Evolutionary conservation across 2,113 vertebrate species (phyloP).

Genomic region (Alces alces): DNA sequence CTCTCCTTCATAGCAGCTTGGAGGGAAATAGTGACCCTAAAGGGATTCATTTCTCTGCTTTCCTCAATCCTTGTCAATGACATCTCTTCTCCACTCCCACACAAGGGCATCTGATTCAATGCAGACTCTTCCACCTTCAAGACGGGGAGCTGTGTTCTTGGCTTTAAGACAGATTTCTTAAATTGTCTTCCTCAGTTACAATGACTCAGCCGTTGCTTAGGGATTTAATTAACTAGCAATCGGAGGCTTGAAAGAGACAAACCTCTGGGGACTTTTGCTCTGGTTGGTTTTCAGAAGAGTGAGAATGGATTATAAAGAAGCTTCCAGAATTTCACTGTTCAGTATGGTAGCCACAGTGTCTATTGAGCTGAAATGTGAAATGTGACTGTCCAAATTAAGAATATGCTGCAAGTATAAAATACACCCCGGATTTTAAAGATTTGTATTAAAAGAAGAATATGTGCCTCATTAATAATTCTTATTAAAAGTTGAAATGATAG

Average conservation of each 20-base stretch:
- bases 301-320: background rate
- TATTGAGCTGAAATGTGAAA: background rate
- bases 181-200: constrained; percentile 35
- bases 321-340: background rate
- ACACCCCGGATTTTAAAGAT: background rate
- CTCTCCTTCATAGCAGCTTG: background rate
- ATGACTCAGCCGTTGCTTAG: constrained; percentile 64
- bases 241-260: constrained; percentile 26
- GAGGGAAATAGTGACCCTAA: background rate
- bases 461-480: background rate
- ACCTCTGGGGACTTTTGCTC: background rate
- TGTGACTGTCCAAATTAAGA: background rate
- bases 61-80: background rate
- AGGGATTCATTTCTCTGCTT: background rate
- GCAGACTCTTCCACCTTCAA: background rate
- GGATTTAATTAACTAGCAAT: constrained; percentile 56
- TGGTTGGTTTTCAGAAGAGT: background rate
- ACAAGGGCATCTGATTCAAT: background rate
- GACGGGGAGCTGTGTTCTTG: constrained; percentile 35
- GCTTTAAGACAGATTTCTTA: constrained; percentile 57
- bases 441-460: background rate
- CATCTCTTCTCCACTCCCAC: background rate
- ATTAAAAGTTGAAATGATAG: background rate
- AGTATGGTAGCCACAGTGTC: background rate
- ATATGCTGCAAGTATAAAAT: background rate